Conservation (phyloP, 2,797 vertebrate genomes). For the Phylloscopus collybita region DNA sequence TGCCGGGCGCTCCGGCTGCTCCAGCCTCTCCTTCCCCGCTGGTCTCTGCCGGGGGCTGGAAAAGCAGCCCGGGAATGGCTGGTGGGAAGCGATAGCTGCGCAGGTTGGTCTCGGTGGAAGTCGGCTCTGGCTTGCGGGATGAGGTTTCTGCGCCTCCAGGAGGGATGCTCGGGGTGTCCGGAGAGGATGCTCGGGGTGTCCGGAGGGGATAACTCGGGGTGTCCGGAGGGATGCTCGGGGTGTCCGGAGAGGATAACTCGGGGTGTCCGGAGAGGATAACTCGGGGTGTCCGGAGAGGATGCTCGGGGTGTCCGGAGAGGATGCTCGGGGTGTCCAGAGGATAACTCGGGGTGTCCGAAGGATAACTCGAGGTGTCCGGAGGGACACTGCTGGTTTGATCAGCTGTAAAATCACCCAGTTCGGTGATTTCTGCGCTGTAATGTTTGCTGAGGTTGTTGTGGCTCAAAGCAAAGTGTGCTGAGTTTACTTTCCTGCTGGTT, state of each 20-base stretch:
- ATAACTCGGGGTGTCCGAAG: too few species aligned
- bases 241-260: too few species aligned
- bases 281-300: too few species aligned
- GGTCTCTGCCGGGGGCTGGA: neutral
- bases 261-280: too few species aligned
- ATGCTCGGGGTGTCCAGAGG: fast-evolving
- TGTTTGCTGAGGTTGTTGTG: neutral
- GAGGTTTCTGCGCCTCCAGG: neutral
- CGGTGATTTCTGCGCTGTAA: neutral
- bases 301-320: too few species aligned
- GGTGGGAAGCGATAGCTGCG: fast-evolving
- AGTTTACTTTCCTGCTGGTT: neutral
- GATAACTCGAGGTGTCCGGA: fast-evolving
- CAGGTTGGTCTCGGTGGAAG: neutral
- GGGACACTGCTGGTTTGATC: neutral
- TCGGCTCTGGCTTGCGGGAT: fast-evolving
- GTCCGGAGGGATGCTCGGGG: fast-evolving
- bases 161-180: neutral
- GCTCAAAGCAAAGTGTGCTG: neutral
- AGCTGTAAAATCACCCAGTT: neutral
- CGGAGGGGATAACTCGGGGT: neutral
- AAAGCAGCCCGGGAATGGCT: neutral
- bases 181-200: neutral
- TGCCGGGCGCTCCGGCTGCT: neutral
- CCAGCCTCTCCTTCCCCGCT: neutral